A percentile compares a stretch with the other conserved stretches of the same genome.
These are phyloP conservation scores for Desmophyllum pertusum DNA, from an alignment of 92 coral and sea anemone genomes.

Conservation along the genomic window DNA sequence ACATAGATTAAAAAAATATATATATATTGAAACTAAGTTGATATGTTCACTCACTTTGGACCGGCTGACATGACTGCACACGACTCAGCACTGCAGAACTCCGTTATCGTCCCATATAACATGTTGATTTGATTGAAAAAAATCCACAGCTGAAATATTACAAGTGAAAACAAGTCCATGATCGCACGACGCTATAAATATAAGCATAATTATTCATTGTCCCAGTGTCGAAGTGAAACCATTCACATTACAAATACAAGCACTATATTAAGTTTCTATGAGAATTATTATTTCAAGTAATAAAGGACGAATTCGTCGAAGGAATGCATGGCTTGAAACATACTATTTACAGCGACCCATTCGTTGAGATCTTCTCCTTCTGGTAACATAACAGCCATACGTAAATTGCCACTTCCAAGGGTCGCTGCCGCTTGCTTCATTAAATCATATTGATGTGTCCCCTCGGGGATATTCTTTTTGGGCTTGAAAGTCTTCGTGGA, in stretches of 20 bases:
- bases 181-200: background rate
- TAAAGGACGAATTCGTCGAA: background rate
- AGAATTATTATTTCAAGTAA: background rate
- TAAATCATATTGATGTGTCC: constrained; percentile 97
- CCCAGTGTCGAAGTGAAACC: background rate
- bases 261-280: background rate
- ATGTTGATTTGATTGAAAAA: constrained; percentile 98
- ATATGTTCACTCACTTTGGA: constrained; percentile 84
- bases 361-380: constrained; percentile 99
- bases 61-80: constrained; percentile 99
- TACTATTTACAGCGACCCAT: constrained; percentile 99
- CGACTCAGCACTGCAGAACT: constrained; percentile 89
- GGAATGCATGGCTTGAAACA: constrained; percentile 5
- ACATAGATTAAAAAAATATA: too few species aligned
- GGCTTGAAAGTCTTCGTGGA: constrained; percentile 99
- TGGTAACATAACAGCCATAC: constrained; percentile 94
- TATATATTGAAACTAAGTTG: background rate
- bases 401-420: constrained; percentile 95
- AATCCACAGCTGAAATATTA: constrained; percentile 89
- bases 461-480: constrained; percentile 98
- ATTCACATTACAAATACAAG: background rate
- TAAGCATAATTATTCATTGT: too few species aligned
- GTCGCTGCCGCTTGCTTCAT: constrained; percentile 99
- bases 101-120: constrained; percentile 98
- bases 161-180: background rate